Conservation (phyloP, 1,140 invertebrate species). For the Lepidotrigona ventralis region DNA sequence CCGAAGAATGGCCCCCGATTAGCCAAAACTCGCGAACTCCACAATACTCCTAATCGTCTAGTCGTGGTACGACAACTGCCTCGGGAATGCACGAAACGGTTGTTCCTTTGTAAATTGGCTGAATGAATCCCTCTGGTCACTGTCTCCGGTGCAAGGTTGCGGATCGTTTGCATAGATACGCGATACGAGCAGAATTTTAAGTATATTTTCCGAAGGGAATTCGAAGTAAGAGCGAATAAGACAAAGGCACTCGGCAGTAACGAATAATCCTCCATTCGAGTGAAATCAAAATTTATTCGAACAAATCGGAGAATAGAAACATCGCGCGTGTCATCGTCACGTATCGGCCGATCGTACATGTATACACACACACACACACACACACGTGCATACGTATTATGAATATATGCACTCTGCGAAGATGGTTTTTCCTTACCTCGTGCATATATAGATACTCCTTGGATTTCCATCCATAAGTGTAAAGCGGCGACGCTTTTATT, state of each 20-base stretch:
- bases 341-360: neutral
- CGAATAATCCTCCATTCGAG: neutral
- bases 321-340: neutral
- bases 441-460: neutral
- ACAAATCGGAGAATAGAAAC: neutral
- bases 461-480: neutral
- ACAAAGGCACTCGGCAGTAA: neutral
- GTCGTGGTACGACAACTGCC: neutral
- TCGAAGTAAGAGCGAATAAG: neutral
- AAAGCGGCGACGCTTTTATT: neutral
- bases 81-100: neutral
- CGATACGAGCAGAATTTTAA: neutral
- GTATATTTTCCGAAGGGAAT: neutral
- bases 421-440: neutral
- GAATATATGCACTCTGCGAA: neutral
- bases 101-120: neutral
- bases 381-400: neutral
- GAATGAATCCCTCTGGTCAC: neutral
- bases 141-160: neutral
- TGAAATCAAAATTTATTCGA: neutral
- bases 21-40: neutral
- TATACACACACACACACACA: too few species aligned
- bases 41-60: neutral
- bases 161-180: neutral
- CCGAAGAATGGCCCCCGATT: neutral